Percentiles rank a stretch among this genome's conserved stretches.
Evolutionary conservation across 1,140 invertebrate species (phyloP).

Genomic region (Zaprionus ghesquierei): DNA sequence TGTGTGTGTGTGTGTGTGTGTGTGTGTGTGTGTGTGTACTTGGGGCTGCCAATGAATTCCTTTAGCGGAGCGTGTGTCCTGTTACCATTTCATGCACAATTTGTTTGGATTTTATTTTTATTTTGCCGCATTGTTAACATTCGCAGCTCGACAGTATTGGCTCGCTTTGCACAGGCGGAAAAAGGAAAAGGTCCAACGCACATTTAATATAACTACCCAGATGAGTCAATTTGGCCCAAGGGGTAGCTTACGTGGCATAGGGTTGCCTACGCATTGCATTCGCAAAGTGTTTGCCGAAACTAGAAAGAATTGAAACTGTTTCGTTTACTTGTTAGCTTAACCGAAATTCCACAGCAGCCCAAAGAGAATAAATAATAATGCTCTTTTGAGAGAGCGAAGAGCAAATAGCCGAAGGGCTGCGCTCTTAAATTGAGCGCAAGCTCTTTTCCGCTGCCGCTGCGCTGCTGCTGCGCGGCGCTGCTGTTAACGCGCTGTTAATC

Average conservation of each 20-base stretch:
- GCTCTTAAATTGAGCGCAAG: not conserved
- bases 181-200: constrained; percentile 27
- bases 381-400: not conserved
- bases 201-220: constrained; percentile 62
- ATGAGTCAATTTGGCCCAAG: constrained; percentile 52
- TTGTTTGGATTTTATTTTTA: constrained; percentile 77
- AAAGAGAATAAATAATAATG: not conserved
- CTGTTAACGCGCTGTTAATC: constrained; percentile 2
- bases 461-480: not conserved
- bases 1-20: not conserved
- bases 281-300: not conserved
- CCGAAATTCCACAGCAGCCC: not conserved
- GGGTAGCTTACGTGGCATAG: constrained; percentile 3
- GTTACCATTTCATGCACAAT: constrained; percentile 73
- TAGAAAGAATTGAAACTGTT: not conserved
- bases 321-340: not conserved
- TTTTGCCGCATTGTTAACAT: constrained; percentile 74
- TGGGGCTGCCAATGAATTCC: constrained; percentile 11
- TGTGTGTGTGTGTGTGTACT: not conserved
- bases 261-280: constrained; percentile 1
- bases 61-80: constrained; percentile 1
- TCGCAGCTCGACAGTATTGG: constrained; percentile 29
- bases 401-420: not conserved
- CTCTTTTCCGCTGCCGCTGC: not conserved
- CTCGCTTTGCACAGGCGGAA: constrained; percentile 18